Percentiles rank a stretch among this genome's conserved stretches.
Evolutionary conservation across 2,113 vertebrate genomes (phyloP).

Genomic region (Dasypus novemcinctus): DNA sequence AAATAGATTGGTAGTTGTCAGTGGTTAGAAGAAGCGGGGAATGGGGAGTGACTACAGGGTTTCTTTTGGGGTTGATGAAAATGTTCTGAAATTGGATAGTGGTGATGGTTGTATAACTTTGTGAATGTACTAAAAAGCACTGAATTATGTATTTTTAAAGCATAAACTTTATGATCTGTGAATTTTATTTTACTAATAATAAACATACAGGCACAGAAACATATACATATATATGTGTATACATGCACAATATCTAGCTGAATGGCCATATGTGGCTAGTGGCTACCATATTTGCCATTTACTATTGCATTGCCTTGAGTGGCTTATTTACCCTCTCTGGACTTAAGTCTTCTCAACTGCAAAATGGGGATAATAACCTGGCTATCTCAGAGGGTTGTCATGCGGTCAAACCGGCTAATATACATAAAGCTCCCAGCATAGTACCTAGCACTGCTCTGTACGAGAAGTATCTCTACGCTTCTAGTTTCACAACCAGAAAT

Average conservation of each 20-base stretch:
- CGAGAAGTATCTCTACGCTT: not conserved
- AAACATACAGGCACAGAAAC: no score
- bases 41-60: rapidly evolving
- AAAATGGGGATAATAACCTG: not conserved
- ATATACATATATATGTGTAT: no score
- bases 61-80: not conserved
- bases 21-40: not conserved
- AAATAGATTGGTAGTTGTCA: not conserved
- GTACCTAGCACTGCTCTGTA: not conserved
- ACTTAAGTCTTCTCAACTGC: not conserved
- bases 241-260: no score
- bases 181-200: no score
- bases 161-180: not conserved
- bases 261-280: not conserved
- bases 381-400: not conserved
- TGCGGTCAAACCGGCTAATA: not conserved
- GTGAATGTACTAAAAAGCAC: not conserved
- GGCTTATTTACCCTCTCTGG: not conserved
- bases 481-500: not conserved
- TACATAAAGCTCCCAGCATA: not conserved
- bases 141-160: not conserved
- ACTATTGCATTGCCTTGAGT: no score
- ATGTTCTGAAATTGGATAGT: not conserved
- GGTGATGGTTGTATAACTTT: not conserved
- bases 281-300: not conserved